Evolutionary conservation across 1,140 invertebrate species (phyloP).

Genomic region (Oryctes rhinoceros): DNA sequence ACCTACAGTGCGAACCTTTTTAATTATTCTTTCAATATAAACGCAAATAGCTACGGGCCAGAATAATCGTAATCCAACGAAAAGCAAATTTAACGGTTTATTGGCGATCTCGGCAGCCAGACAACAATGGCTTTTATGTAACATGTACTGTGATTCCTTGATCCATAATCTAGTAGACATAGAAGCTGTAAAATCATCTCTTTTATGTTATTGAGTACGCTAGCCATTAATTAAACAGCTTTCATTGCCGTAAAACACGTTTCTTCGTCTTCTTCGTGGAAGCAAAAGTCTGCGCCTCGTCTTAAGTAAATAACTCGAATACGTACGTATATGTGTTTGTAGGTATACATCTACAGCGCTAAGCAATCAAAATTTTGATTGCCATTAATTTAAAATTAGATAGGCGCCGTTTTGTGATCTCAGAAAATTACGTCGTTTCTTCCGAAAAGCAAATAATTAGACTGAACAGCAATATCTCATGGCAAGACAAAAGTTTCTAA

Average conservation of each 20-base stretch:
- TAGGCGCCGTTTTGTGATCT: background rate
- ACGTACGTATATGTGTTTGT: too few species aligned
- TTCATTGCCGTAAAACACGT: background rate
- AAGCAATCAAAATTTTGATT: background rate
- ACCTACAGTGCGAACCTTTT: too few species aligned
- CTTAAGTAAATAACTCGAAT: too few species aligned
- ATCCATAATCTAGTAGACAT: too few species aligned
- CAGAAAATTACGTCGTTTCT: background rate
- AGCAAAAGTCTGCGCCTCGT: too few species aligned
- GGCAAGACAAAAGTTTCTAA: background rate
- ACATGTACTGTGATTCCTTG: too few species aligned
- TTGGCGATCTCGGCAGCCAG: too few species aligned
- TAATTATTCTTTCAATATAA: too few species aligned
- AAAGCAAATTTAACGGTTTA: too few species aligned
- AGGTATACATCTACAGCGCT: background rate
- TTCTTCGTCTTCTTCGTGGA: background rate
- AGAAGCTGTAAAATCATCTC: background rate
- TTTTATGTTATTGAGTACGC: background rate
- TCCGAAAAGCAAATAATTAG: background rate
- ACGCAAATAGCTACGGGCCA: too few species aligned
- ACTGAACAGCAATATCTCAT: background rate
- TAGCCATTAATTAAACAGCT: slow-evolving; percentile 5
- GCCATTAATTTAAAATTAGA: background rate
- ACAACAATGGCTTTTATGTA: too few species aligned
- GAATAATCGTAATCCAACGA: too few species aligned